Conservation (phyloP, 1,140 invertebrate genomes). For the Cotesia typhae region DNA sequence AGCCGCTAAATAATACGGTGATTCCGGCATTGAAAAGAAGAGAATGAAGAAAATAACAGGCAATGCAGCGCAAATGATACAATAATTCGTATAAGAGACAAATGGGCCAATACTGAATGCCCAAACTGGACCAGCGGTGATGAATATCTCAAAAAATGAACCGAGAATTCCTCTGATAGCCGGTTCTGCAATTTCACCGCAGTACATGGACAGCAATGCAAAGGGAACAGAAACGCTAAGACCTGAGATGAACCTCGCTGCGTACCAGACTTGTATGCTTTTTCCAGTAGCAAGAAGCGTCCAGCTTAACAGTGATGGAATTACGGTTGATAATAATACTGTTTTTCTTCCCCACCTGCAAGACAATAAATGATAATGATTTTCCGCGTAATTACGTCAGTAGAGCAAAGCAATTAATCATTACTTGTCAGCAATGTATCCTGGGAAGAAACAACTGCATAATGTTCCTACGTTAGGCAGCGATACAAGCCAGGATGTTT, state of each 20-base stretch:
- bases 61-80: constrained; percentile 71
- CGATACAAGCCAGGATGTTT: constrained; percentile 84
- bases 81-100: constrained; percentile 73
- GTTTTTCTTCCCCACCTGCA: constrained; percentile 75
- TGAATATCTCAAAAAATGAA: constrained; percentile 82
- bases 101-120: constrained; percentile 80
- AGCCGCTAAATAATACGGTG: constrained; percentile 76
- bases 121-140: constrained; percentile 78
- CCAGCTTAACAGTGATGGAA: constrained; percentile 79
- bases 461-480: constrained; percentile 82
- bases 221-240: constrained; percentile 78
- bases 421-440: constrained; percentile 55
- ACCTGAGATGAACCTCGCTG: constrained; percentile 75
- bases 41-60: constrained; percentile 73
- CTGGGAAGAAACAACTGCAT: constrained; percentile 67
- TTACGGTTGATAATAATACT: constrained; percentile 71
- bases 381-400: not conserved
- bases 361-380: not conserved
- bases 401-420: not conserved
- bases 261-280: constrained; percentile 67
- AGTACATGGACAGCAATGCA: constrained; percentile 85
- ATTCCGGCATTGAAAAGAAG: constrained; percentile 82
- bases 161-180: constrained; percentile 79
- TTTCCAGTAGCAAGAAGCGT: constrained; percentile 70
- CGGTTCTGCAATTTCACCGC: constrained; percentile 86